Base-by-base conservation (phyloP, 1,140 invertebrate species). In the Sesamia nonagrioides region DNA sequence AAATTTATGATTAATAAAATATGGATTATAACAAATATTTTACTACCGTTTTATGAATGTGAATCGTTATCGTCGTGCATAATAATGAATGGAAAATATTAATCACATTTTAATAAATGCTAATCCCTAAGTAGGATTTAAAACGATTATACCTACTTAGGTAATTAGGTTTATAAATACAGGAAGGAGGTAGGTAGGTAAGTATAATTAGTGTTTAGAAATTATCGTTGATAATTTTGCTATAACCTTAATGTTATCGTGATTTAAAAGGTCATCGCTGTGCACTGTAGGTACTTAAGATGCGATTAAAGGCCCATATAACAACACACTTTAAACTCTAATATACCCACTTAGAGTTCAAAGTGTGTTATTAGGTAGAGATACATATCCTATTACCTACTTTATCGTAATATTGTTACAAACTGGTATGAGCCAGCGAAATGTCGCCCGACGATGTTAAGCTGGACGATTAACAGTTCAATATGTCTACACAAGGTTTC, bases 31-130 rank as follows among this genome's bases (percentile, higher is more conserved):
- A 50, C n/a, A 50, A 50, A 50, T 13, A 13, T 5, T 50, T 50
- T 15, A 50, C 4, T 45, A n/a, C 13, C 15, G 9, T 50, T n/a
- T 50, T 50, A 50, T 2, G 13, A 50, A 50, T 15, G 45, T n/a
- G 45, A 50, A 50, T 50, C 4, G 15, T 27, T 27, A 27, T 27
- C 13, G 9, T 27, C 9, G 21, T 33, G 54, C 54, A 13, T 56
- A 54, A 54, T 54, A 9, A 27, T 56, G 6, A 56, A 56, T 27
- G 37, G 33, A n/a, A 37, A 61, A 61, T 37, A 6, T n/a, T 61
- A 61, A 61, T 61, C n/a, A 37, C 58, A 6, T 37, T 17, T 56
- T 56, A 61, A 61, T 61, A 17, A 61, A 61, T 61, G 60, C 35
- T 8, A 61, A 40, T 61, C n/a, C 15, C 15, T 13, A 33, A 37